Conservation (phyloP, 2,797 vertebrate species). For the Psittacula echo region DNA sequence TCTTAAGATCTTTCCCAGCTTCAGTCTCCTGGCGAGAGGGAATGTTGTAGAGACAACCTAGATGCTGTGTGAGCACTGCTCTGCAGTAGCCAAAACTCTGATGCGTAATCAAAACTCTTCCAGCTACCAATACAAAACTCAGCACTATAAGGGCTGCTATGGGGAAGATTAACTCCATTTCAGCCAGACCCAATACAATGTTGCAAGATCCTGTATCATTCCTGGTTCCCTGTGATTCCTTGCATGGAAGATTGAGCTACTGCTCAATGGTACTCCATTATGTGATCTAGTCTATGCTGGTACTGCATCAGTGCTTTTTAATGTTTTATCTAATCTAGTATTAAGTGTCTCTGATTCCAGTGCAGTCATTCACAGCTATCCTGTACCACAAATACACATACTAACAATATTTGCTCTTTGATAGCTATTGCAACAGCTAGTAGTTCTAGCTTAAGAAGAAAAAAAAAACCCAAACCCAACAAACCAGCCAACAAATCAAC, state of each 20-base stretch:
- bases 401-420: background rate
- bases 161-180: background rate
- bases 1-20: background rate
- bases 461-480: fast-evolving
- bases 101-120: background rate
- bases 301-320: background rate
- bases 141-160: background rate
- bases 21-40: background rate
- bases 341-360: background rate
- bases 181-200: background rate
- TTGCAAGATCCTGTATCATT: background rate
- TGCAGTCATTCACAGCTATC: background rate
- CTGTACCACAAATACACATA: background rate
- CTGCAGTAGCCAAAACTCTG: background rate
- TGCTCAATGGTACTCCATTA: background rate
- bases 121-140: background rate
- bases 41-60: background rate
- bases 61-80: background rate
- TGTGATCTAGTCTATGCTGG: background rate
- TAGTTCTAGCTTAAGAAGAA: background rate
- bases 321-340: background rate
- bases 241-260: background rate
- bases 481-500: fast-evolving
- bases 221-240: background rate
- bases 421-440: background rate